Conservation (phyloP, 2,888 invertebrate species). For the Galerucella calmariensis region DNA sequence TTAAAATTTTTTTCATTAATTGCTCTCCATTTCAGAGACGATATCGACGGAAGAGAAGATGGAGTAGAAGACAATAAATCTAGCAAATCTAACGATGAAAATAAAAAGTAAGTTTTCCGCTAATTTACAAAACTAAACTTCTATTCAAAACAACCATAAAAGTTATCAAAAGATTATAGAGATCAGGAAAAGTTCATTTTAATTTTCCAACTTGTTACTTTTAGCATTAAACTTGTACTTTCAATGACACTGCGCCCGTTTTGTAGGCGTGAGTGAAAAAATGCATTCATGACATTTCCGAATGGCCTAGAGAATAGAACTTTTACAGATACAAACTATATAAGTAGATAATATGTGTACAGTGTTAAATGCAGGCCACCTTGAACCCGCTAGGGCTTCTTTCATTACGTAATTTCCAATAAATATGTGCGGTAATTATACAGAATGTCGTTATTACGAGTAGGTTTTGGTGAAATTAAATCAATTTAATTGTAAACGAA, state of each 20-base stretch:
- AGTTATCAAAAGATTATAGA: conserved; percentile 16
- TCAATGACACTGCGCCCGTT: conserved; percentile 42
- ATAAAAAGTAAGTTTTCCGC: conserved; percentile 72
- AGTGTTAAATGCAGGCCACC: conserved; percentile 52
- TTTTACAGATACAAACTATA: conserved; percentile 42
- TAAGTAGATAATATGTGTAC: conserved; percentile 12
- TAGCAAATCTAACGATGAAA: conserved; percentile 73
- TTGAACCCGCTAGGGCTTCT: conserved; percentile 55
- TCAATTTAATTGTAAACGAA: background rate
- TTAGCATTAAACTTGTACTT: conserved; percentile 47
- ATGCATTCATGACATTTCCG: conserved; percentile 53
- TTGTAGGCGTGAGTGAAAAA: conserved; percentile 49
- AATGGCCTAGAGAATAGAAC: conserved; percentile 54
- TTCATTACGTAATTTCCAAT: conserved; percentile 45
- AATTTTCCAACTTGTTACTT: conserved; percentile 33
- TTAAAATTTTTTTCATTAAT: conserved; percentile 18
- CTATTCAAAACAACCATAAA: too few species aligned
- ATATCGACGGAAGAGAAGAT: conserved; percentile 75
- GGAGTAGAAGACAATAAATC: conserved; percentile 77
- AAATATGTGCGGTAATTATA: conserved; percentile 17
- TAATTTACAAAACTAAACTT: background rate
- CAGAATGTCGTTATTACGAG: background rate
- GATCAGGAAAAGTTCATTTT: conserved; percentile 16
- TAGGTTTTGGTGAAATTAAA: background rate
- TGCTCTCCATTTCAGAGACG: conserved; percentile 57